These are phyloP conservation scores for Halcyon badia DNA, from an alignment of 2,797 vertebrate species.

Conservation along the genomic window DNA sequence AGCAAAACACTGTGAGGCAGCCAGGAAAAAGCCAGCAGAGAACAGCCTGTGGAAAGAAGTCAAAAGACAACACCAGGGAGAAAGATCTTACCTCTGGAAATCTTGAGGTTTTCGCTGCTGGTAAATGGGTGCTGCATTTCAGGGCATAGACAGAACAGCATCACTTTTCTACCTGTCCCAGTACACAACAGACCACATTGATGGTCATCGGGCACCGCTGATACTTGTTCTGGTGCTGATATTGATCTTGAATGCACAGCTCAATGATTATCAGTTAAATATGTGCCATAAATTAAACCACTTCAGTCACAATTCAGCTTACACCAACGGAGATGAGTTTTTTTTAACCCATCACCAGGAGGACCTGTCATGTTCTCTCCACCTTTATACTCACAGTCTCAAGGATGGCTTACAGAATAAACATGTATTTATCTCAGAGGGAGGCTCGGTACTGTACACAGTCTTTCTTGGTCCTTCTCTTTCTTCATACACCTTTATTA, in stretches of 20 bases:
- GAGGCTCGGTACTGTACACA: neutral
- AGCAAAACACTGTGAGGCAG: neutral
- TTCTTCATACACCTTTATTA: neutral
- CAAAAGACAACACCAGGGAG: too few species aligned
- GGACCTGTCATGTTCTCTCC: neutral
- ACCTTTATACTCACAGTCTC: neutral
- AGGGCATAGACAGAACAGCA: neutral
- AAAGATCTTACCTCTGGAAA: too few species aligned
- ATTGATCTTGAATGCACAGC: neutral
- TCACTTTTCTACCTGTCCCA: neutral
- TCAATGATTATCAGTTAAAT: neutral
- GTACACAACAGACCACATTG: accelerated
- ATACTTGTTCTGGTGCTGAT: neutral
- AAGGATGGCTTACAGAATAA: neutral
- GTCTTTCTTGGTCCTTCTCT: neutral
- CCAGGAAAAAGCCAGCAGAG: neutral
- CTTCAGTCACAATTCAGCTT: neutral
- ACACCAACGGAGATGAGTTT: neutral
- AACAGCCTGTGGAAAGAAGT: neutral
- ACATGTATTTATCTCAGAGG: neutral
- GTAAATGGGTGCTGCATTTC: neutral
- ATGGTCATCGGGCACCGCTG: neutral
- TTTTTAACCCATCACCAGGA: neutral
- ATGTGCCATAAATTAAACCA: neutral
- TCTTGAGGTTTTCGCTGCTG: neutral